Percentiles rank a stretch among this genome's conserved stretches.
Evolutionary conservation across 2,113 vertebrate species (phyloP).

Genomic region (Phylloscopus trochiloides): DNA sequence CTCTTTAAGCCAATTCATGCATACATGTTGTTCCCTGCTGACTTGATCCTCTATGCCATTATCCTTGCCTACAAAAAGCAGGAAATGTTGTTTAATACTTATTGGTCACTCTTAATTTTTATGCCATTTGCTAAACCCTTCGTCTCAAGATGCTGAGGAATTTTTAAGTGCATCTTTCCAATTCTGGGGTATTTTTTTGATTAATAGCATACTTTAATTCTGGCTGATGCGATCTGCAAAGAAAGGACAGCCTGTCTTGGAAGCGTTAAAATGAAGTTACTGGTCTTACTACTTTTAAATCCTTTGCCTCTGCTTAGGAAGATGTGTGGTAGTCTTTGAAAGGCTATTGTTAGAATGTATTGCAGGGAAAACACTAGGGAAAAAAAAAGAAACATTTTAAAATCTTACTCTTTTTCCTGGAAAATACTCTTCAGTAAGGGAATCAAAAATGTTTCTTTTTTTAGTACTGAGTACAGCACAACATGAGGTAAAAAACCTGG

Average conservation of each 20-base stretch:
- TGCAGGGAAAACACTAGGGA: not conserved
- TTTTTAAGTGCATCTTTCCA: not conserved
- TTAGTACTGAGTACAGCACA: not conserved
- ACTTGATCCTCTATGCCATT: not conserved
- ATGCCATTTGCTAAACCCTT: not conserved
- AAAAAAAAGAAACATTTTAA: not conserved
- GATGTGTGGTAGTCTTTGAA: not conserved
- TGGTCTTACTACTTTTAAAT: not conserved
- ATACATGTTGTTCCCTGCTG: not conserved
- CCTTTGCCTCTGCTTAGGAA: not conserved
- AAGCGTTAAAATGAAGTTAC: not conserved
- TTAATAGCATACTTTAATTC: not conserved
- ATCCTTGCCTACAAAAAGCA: not conserved
- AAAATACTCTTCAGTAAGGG: not conserved
- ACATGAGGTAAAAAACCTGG: not conserved
- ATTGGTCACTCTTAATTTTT: not conserved
- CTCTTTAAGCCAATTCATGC: not conserved
- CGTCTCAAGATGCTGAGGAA: not conserved
- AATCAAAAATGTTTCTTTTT: not conserved
- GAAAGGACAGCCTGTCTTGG: not conserved
- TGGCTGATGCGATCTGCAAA: not conserved
- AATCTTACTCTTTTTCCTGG: not conserved
- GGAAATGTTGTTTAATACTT: not conserved
- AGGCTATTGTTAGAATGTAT: not conserved
- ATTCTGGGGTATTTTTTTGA: fast-evolving